Evolutionary conservation across 2,797 vertebrate species (phyloP).

Genomic region (Pyrocephalus nanus): DNA sequence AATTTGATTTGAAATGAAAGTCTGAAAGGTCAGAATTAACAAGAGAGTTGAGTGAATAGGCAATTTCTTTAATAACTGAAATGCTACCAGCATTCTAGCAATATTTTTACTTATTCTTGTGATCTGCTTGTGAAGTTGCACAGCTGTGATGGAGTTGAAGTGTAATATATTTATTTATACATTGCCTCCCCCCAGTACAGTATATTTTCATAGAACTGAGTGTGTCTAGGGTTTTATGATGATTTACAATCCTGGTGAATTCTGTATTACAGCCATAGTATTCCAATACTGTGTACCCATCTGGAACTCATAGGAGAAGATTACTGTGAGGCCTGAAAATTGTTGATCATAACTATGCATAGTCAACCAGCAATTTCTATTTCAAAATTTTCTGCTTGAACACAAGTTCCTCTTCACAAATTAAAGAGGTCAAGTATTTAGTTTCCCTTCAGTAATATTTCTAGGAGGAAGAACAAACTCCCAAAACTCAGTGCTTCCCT

Average conservation of each 20-base stretch:
- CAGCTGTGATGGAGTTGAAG: not conserved
- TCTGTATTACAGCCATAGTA: not conserved
- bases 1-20: not conserved
- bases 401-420: not conserved
- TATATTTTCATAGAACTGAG: not conserved
- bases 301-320: not conserved
- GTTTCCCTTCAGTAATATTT: not conserved
- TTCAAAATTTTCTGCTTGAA: not conserved
- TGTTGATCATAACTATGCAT: not conserved
- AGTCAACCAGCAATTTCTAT: not conserved
- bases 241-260: not conserved
- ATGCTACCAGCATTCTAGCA: not conserved
- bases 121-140: not conserved
- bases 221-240: not conserved
- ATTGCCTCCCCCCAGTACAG: not conserved
- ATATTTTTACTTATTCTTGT: slow-evolving; percentile 2
- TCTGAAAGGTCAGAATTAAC: not conserved
- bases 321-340: not conserved
- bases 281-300: not conserved
- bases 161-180: slow-evolving; percentile 11
- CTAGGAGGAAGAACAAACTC: not conserved
- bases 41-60: not conserved
- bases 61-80: not conserved
- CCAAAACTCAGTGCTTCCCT: not conserved
- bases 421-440: not conserved